Base-by-base conservation (phyloP, 2,797 vertebrate genomes). In the Centroberyx gerrardi region DNA sequence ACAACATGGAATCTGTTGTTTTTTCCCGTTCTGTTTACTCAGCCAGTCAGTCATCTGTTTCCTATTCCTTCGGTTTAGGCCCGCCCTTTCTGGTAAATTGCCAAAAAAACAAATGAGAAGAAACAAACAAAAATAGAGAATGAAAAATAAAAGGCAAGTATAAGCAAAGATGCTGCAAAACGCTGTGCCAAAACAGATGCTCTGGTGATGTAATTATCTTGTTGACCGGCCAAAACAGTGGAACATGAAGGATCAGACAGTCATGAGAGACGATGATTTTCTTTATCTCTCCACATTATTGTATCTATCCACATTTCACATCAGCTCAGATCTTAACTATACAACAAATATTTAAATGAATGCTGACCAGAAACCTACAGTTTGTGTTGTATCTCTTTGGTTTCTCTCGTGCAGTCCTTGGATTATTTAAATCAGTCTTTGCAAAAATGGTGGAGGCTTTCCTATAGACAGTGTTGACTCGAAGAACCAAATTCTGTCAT, bases 361-460 rank as follows among this genome's bases (percentile, higher is more conserved):
- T 29, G 9, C 5, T 55, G 7, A 82, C 68, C 12, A 66, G 28
- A 78, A 81, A 79, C 87, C 40, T 81, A 90, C 85, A 78, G 4
- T 66, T 66, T 65, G 46, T 58, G 52, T 18, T 68, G 5, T 27
- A 53, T 52, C 15, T 38, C 18, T 48, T 42, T 49, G 44, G 62
- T 48, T 76, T 59, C 31, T 71, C 5, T 62, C 15, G 18, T 38
- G 18, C 28, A 56, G 54, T 53, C 27, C 53, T 33, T 48, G 15
- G 42, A 52, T 63, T 63, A 33, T 33, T 31, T 54, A 22, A 22
- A 28, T 7, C 0, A 0, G 14, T 69, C 55, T n/a, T 17, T 59
- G 8, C 5, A 60, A 66, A 73, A 63, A 44, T 44, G 15, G 18
- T 31, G 4, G 44, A 64, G 14, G 10, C 42, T 64, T 64, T 71